phyloP scores from a whole-genome alignment of 2,888 invertebrate species.

The Acanthosoma haemorrhoidale region DNA sequence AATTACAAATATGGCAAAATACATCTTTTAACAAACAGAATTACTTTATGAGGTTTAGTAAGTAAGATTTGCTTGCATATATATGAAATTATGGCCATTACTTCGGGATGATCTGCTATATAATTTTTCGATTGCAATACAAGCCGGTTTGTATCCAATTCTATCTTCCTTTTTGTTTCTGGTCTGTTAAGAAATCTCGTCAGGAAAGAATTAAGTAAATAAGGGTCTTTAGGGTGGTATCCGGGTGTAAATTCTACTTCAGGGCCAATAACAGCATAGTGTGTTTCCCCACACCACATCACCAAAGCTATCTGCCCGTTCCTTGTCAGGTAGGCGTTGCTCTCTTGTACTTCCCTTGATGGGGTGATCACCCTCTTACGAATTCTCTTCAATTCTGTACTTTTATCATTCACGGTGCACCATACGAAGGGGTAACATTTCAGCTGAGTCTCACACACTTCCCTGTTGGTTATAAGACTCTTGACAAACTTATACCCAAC shows the following conservation, averaged over 20 bases:
- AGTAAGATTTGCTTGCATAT: conserved; percentile 15
- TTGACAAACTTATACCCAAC: not conserved
- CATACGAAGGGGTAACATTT: conserved; percentile 3
- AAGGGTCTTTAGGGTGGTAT: not conserved
- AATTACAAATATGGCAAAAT: conserved; percentile 12
- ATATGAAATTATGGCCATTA: not conserved
- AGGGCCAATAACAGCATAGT: not conserved
- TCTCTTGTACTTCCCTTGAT: not conserved
- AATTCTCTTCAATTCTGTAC: not conserved
- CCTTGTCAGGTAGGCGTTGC: conserved; percentile 13
- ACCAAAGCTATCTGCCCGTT: not conserved
- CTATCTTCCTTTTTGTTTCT: not conserved
- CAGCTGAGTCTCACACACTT: not conserved
- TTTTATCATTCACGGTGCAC: not conserved
- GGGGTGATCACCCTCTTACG: not conserved
- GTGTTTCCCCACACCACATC: not conserved
- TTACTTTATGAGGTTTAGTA: conserved; percentile 17
- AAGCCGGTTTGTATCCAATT: not conserved
- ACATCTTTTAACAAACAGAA: conserved; percentile 6
- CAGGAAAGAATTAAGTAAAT: not conserved
- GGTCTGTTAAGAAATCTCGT: not conserved
- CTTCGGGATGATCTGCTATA: conserved; percentile 16
- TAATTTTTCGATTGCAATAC: not conserved
- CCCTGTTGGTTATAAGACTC: not conserved
- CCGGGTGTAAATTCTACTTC: not conserved